Evolutionary conservation across 2,113 vertebrate species (phyloP), one percentile per base, ranked within the genome.

Genomic region (Tympanuchus pallidicinctus): DNA sequence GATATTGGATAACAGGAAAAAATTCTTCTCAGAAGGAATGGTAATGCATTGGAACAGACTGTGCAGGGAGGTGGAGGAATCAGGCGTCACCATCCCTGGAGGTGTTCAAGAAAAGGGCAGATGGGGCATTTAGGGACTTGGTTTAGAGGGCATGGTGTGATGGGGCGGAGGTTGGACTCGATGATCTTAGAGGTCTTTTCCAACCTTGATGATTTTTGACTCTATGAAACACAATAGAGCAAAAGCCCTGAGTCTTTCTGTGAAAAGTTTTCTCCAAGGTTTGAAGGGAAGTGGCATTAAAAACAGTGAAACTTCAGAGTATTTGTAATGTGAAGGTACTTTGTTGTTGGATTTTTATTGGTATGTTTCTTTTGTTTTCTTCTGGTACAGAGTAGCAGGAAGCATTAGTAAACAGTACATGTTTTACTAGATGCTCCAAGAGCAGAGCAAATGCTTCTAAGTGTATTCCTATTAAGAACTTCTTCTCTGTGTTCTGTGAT

Each of bases 401-500:
- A 65, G 34, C 2, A 0, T 22, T 80, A 54, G 18, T 27, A 54
- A 27, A 4, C 4, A 52, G 17, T 24, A 38, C 8, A 15, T 4
- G 11, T 12, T 2, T 11, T 13, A 30, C 0, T 8, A 11, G 34
- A n/a, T 18, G 56, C 43, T 79, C 15, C 25, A 79, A 18, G 28
- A 84, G 8, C 57, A 18, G 8, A 82, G 60, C 6, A 32, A 38
- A 13, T 18, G 60, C 4, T 86, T 56, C 42, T 24, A 74, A 6
- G 38, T 54, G 8, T 56, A 28, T 71, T 69, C 59, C 13, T 66
- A n/a, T 2, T 5, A 72, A 27, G 61, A 20, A 65, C 16, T 43
- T 78, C 40, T 47, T 28, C 15, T 56, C 34, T 52, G 25, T 69
- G 34, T 4, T 57, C 76, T 86, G 43, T n/a, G n/a, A 40, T 21